These are phyloP conservation scores for Cryptoleucopteryx plumbea DNA, from an alignment of 2,113 vertebrate species.

Conservation along the genomic window DNA sequence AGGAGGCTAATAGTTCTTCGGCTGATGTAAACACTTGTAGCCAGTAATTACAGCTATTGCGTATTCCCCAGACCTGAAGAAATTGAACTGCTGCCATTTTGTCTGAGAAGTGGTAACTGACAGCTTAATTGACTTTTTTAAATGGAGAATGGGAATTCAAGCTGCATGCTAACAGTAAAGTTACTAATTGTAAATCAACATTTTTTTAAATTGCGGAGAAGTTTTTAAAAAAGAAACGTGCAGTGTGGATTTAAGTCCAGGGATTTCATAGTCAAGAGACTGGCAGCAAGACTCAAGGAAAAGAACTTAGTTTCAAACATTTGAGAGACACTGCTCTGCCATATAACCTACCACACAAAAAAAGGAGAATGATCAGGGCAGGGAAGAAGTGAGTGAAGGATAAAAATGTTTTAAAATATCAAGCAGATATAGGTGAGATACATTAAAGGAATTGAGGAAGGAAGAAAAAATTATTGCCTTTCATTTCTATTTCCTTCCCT, in stretches of 20 bases:
- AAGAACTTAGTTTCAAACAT: not conserved
- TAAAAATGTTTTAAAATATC: not conserved
- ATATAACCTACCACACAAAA: not conserved
- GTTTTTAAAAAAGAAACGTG: not conserved
- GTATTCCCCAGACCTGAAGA: conserved; percentile 48
- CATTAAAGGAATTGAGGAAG: not conserved
- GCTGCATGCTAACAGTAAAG: conserved; percentile 4
- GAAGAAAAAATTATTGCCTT: not conserved
- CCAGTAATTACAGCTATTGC: conserved; percentile 46
- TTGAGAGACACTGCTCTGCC: not conserved
- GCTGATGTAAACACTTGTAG: conserved; percentile 57
- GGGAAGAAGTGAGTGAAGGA: not conserved
- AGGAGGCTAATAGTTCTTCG: conserved; percentile 45
- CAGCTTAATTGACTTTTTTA: conserved; percentile 56
- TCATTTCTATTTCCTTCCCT: not conserved
- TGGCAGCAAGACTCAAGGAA: not conserved
- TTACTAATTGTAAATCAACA: conserved; percentile 48
- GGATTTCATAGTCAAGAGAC: not conserved
- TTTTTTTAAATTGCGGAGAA: not conserved
- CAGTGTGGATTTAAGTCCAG: not conserved
- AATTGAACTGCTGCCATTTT: conserved; percentile 62
- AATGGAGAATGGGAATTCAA: conserved; percentile 50
- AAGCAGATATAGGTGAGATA: not conserved
- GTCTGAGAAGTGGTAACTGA: conserved; percentile 55
- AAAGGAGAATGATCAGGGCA: not conserved